These are phyloP conservation scores for Poeciliopsis infans DNA, from an alignment of 2,797 vertebrate species.

Conservation along the genomic window DNA sequence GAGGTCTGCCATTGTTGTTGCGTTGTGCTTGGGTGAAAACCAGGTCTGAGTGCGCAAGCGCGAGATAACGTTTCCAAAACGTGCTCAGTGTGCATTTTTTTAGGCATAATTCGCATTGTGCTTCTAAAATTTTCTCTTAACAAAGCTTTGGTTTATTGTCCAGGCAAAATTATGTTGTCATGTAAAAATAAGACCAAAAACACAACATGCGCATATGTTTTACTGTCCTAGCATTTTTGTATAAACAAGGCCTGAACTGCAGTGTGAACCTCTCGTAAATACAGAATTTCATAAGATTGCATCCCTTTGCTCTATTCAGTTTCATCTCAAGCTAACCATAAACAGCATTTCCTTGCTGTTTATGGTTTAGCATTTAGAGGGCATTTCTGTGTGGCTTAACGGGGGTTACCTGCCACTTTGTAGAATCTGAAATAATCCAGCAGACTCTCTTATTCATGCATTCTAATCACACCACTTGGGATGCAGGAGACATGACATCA, in stretches of 20 bases:
- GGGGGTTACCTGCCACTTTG: constrained; percentile 24
- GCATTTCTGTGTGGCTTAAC: background rate
- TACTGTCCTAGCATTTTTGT: background rate
- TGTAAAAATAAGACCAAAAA: background rate
- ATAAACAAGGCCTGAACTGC: background rate
- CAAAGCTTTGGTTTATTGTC: background rate
- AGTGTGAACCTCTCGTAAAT: too few relatives aligned
- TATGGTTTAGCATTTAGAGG: background rate
- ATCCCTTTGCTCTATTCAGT: background rate
- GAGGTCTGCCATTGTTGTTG: background rate
- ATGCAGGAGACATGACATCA: constrained; percentile 52
- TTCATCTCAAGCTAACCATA: background rate
- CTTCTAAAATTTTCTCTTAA: background rate
- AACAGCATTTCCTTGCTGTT: background rate
- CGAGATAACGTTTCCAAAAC: background rate
- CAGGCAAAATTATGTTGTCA: background rate
- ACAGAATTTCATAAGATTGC: background rate
- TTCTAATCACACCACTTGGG: constrained; percentile 52
- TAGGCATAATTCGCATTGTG: background rate
- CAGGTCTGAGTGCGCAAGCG: background rate
- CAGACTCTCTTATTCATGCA: constrained; percentile 28
- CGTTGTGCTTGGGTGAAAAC: background rate
- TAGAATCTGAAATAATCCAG: constrained; percentile 37
- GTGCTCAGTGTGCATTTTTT: background rate
- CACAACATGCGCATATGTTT: background rate